Base-by-base conservation (phyloP, 2,113 vertebrate species). In the Monopterus albus region DNA sequence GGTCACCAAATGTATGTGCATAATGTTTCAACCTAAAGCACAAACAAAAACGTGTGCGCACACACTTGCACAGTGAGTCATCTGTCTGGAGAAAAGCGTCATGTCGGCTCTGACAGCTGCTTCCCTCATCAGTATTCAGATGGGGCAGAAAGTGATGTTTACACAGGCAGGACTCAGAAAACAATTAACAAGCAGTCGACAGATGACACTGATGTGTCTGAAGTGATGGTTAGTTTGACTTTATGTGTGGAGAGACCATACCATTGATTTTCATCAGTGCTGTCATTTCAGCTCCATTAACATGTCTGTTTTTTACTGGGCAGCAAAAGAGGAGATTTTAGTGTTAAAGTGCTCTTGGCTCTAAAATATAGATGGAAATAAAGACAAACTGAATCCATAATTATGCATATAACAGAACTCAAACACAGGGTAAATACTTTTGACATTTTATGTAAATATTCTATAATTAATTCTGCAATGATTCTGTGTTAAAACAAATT, bases 101-200 rank as follows among this genome's bases (percentile, higher is more conserved):
- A 5, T 28, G 25, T 51, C 15, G 6, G 13, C 36, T 21, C 23
- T 20, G 20, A 12, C 46, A 51, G 47, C 49, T 64, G 61, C 46
- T 28, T 50, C 36, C 23, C 50, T 67, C 51, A 67, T 36, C 29
- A 67, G 36, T 46, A 56, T 29, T 46, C 42, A 38, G 31, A 68
- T 46, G 51, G 56, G 51, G 20, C 49, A 52, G 62, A 29, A 45
- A 33, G 45, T 60, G 57, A 33, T 21, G 57, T 60, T 21, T 13
- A 45, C 21, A 35, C 31, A 35, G 51, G 29, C 18, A 13, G 59
- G 21, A 36, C 12, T 25, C 50, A n/a, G 28, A 2, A 50, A 35
- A 26, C 20, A 26, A 15, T 66, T 10, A 53, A 14, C 21, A 12
- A 18, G 15, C 26, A 26, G 36, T 50, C 17, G 2, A 5, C 33